These are phyloP conservation scores for Apocheima hispidaria DNA, from an alignment of 2,888 invertebrate genomes.

Conservation along the genomic window DNA sequence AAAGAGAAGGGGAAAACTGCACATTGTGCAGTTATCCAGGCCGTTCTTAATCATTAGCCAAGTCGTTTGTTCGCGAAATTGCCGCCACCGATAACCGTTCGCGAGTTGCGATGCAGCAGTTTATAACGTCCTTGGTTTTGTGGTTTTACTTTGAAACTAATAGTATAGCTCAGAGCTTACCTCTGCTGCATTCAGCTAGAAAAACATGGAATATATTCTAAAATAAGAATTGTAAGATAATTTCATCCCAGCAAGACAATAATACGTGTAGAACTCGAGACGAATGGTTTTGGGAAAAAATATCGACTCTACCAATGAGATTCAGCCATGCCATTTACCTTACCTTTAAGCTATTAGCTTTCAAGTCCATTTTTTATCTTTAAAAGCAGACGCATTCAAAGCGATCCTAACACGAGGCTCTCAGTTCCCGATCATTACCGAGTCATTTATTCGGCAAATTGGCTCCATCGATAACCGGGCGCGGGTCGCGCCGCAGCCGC, in stretches of 20 bases:
- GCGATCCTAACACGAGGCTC: conserved; percentile 2
- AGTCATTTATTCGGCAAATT: conserved; percentile 73
- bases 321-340: background rate
- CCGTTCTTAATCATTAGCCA: conserved; percentile 12
- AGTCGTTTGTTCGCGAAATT: conserved; percentile 25
- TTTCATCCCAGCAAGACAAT: background rate
- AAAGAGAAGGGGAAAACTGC: conserved; percentile 26
- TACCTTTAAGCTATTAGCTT: background rate
- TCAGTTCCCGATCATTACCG: conserved; percentile 41
- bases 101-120: background rate
- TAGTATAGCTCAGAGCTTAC: background rate
- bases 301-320: background rate
- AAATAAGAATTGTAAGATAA: too few species aligned
- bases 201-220: background rate
- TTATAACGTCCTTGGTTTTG: conserved; percentile 3
- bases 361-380: background rate
- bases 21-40: conserved; percentile 20
- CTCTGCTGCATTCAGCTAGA: background rate
- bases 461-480: conserved; percentile 71
- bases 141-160: background rate
- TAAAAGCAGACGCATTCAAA: conserved; percentile 21
- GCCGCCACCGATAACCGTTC: conserved; percentile 3
- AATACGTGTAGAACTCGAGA: background rate
- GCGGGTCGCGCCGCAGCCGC: conserved; percentile 63
- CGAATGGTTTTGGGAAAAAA: background rate